Base-by-base conservation (phyloP, 2,888 invertebrate species). In the Busseola fusca region DNA sequence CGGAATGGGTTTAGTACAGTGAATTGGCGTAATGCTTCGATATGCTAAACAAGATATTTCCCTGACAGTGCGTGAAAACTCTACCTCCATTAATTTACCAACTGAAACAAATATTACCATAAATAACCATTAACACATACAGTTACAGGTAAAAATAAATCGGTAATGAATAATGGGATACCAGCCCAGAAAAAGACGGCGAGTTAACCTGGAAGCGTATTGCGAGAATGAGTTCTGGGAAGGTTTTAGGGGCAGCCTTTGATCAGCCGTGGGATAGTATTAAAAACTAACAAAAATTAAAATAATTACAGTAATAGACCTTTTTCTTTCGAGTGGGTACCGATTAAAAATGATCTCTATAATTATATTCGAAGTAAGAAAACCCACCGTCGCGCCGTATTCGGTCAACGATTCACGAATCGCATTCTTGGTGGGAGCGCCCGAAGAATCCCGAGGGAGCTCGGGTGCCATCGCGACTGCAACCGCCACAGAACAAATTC, bases 401-500 rank as follows among this genome's bases (percentile, higher is more conserved):
- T 82, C 74, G 78, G 78, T 71, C 74, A 83, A 81, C 85, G 87
- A 88, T 88, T 87, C 84, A 87, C 78, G 84, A 87, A 84, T 87
- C 81, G 82, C 68, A 82, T 71, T 73, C 69, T 68, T 66, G 73
- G 77, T 81, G 84, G 79, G 75, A 81, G 83, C 73, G 82, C 81
- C 83, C 84, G 84, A 87, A 85, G 77, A 77, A 77, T 87, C 93
- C 87, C 89, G 73, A 62, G 90, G 87, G 91, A 90, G 75, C 58
- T 72, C 77, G 73, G 74, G 76, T 87, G 80, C 82, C 87, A 86
- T 86, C 87, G 78, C 78, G 74, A 87, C 85, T 86, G 84, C 85
- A 86, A 82, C 85, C 80, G 82, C 87, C 83, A 86, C 87, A 87
- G 88, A 87, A 90, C 90, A 91, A 93, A 93, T 93, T 93, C 91